Evolutionary conservation across 2,797 vertebrate genomes (phyloP), one percentile per base, ranked within the genome.

Genomic region (Sebastiscus albofasciatus): DNA sequence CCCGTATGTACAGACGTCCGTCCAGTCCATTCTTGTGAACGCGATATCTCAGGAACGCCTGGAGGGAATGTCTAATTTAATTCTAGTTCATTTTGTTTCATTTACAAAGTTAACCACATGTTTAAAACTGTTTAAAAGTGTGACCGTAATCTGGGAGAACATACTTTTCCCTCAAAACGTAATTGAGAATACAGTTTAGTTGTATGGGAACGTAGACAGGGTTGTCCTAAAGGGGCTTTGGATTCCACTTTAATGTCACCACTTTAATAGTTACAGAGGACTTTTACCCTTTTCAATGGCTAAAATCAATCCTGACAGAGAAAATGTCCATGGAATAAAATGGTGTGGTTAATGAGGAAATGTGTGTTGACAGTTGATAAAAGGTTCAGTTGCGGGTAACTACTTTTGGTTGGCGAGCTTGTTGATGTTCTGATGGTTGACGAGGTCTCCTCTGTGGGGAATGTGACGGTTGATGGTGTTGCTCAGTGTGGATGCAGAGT

Each of bases 1-100:
- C 14, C 39, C 13, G 0, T 39, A 3, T 0, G 39, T 0, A 39
- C 39, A 39, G 39, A 14, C 39, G 39, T 39, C 0, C 13, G 1
- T 39, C 39, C 2, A 6, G 39, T 39, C 39, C 39, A 14, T 39
- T 39, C 39, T 39, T 39, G 39, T 39, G 39, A 39, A 39, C 39
- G 0, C 1, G 13, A 39, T 39, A 39, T 0, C 39, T 39, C 39
- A 39, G 39, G 39, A 39, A 14, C 13, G 5, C 39, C 5, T 0
- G 13, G 13, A 39, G 39, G 39, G 39, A 39, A 2, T 39, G 0
- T 39, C 39, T 39, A 39, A 39, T 39, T 39, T 39, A 39, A 39
- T 39, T 39, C 0, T 39, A 39, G 39, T 39, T 39, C 0, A 39
- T 39, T 39, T 34, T 6, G 39, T 39, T 39, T 39, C 0, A 39